phyloP scores from a whole-genome alignment of 1,140 invertebrate genomes.

The Lepidurus packardi region DNA sequence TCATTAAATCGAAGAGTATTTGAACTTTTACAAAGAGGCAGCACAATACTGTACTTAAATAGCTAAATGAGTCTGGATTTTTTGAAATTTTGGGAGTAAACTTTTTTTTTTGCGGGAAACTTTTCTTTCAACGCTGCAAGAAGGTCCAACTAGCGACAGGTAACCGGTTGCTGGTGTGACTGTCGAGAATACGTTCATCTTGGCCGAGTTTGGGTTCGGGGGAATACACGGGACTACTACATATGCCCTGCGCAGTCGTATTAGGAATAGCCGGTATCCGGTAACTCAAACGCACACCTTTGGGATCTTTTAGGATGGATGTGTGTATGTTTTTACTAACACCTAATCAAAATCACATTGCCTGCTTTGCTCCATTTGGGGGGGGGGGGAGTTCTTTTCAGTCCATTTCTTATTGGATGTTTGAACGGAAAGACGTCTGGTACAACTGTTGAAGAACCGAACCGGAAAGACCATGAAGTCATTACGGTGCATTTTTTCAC shows the following conservation, averaged over 20 bases:
- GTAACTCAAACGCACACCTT: neutral
- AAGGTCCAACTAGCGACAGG: conserved; percentile 4
- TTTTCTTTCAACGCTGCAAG: neutral
- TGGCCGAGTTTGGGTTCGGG: neutral
- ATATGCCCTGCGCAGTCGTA: neutral
- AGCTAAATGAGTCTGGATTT: too few relatives aligned
- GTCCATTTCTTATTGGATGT: too few relatives aligned
- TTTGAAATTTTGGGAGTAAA: too few relatives aligned
- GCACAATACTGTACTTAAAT: too few relatives aligned
- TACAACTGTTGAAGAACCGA: too few relatives aligned
- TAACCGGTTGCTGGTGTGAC: conserved; percentile 1
- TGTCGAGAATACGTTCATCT: conserved; percentile 15
- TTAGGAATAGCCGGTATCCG: neutral
- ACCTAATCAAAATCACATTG: neutral
- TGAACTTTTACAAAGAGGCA: too few relatives aligned
- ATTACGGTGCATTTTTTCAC: too few relatives aligned
- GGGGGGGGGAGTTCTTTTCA: too few relatives aligned
- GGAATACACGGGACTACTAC: neutral
- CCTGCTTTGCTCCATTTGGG: neutral
- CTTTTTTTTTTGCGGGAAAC: too few relatives aligned
- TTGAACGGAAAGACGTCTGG: too few relatives aligned
- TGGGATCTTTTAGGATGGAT: neutral
- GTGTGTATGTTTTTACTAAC: neutral
- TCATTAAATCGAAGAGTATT: too few relatives aligned
- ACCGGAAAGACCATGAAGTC: too few relatives aligned